Base-by-base conservation (phyloP, 2,888 invertebrate genomes). In the Alviniconcha strummeri region DNA sequence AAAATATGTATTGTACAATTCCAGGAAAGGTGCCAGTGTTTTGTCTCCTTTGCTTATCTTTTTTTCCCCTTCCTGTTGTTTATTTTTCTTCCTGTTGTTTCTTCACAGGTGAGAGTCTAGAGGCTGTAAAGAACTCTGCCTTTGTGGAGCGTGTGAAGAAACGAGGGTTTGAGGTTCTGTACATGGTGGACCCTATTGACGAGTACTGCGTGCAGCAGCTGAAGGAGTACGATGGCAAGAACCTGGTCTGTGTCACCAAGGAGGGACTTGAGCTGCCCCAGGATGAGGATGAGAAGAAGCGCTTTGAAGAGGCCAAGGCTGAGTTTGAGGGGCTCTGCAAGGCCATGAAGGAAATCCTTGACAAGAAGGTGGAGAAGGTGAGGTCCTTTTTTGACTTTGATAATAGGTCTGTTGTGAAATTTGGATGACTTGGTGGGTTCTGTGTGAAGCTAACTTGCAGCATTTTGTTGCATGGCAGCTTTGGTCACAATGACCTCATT, bases 141-240 rank as follows among this genome's bases (percentile, higher is more conserved):
- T 99, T 99, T 90, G 99, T 99, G 82, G 99, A 99, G 95, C 96
- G 98, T 84, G 98, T 99, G 15, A 97, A 97, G 96, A 99, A 98
- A 93, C 97, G 98, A 92, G 99, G 99, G 67, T 98, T 97, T 92
- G 99, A 99, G 95, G 93, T 94, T 0, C 96, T 99, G 82, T 99
- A 99, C 96, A 99, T 99, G 99, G 97, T 97, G 0, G 99, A 99
- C 94, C 99, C 99, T 82, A 99, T 99, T 91, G 99, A 99, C 94
- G 99, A 99, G 94, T 99, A 99, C 93, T 98, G 98, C 90, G 98
- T 98, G 56, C 99, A 99, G 94, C 99, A 99, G 94, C 95, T 99
- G 95, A 99, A 97, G 95, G 99, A 99, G 93, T 99, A 97, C 92
- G 98, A 99, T 90, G 99, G 93, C 89, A 99, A 99, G 94, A 96